A percentile compares a stretch with the other conserved stretches of the same genome.
Evolutionary conservation across 2,888 invertebrate genomes (phyloP).

Genomic region (Polydrusus pterygomalis): DNA sequence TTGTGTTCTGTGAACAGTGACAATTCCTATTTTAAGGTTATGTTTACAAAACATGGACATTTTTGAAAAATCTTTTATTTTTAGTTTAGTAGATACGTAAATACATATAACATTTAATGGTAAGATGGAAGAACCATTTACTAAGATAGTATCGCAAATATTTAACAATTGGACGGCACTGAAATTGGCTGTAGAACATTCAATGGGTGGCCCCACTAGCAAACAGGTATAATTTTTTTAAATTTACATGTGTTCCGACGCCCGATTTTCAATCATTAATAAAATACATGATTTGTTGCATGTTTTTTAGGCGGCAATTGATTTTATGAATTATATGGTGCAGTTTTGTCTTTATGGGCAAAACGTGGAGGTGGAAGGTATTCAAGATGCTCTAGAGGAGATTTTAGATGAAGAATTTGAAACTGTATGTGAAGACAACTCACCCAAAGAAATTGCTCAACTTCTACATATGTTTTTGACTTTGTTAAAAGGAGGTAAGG

Average conservation of each 20-base stretch:
- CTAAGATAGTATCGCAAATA: constrained; percentile 78
- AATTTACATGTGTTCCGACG: background rate
- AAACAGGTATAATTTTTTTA: constrained; percentile 75
- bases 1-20: too few species aligned
- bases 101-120: background rate
- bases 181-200: constrained; percentile 83
- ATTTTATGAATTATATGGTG: constrained; percentile 79
- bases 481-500: constrained; percentile 73
- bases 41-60: constrained; percentile 1
- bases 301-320: constrained; percentile 76
- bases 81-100: too few species aligned
- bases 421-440: constrained; percentile 82
- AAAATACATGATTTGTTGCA: background rate
- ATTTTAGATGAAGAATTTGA: constrained; percentile 84
- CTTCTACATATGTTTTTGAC: constrained; percentile 76
- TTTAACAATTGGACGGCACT: constrained; percentile 84
- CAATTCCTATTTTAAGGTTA: background rate
- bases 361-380: constrained; percentile 76
- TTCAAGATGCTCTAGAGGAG: constrained; percentile 80
- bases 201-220: constrained; percentile 82
- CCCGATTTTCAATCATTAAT: background rate
- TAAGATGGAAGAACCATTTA: constrained; percentile 51
- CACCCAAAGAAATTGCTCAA: constrained; percentile 79
- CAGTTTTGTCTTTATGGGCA: constrained; percentile 77
- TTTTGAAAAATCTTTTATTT: too few species aligned